phyloP scores from a whole-genome alignment of 2,797 vertebrate species.

The Sciurus vulgaris region DNA sequence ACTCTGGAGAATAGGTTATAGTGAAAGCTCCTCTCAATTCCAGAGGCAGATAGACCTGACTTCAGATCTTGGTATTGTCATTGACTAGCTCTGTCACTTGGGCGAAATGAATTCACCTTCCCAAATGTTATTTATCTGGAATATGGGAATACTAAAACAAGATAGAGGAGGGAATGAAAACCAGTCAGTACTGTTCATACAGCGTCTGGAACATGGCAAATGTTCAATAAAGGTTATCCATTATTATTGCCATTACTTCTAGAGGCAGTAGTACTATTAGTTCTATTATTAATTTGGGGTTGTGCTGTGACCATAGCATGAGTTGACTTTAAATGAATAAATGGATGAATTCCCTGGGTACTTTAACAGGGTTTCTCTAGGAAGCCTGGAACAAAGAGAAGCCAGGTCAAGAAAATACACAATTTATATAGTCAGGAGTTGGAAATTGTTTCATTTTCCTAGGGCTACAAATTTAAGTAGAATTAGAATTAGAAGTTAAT shows the following conservation, averaged over 20 bases:
- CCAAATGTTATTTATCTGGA: constrained; percentile 17
- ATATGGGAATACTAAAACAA: neutral
- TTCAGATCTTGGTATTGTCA: neutral
- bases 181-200: neutral
- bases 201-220: neutral
- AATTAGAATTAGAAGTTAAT: constrained; percentile 49
- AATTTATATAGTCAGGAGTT: neutral
- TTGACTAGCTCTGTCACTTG: neutral
- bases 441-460: constrained; percentile 28
- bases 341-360: neutral
- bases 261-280: neutral
- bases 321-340: constrained; percentile 34
- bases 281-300: neutral
- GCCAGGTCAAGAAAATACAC: constrained; percentile 21
- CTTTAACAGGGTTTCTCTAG: constrained; percentile 20
- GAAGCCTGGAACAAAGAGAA: neutral
- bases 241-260: neutral
- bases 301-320: neutral
- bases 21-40: neutral
- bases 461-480: constrained; percentile 33
- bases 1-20: neutral
- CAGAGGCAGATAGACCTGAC: neutral
- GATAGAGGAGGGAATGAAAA: neutral
- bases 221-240: neutral
- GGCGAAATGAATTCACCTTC: neutral